phyloP scores from a whole-genome alignment of 23 tunicate species.

The Trididemnum clinides region DNA sequence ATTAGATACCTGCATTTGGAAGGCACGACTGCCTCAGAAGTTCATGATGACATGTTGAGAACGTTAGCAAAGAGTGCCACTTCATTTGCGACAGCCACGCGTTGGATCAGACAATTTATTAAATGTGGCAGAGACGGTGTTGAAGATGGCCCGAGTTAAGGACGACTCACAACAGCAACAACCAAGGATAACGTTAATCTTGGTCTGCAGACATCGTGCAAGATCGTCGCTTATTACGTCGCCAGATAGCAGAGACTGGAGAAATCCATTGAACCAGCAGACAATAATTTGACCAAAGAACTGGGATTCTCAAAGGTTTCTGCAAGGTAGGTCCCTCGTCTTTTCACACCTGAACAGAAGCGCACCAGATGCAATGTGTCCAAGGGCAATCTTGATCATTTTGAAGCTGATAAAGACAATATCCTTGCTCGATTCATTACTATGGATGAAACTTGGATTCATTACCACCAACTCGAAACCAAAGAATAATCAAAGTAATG shows the following conservation, averaged over 20 bases:
- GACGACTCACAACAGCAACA: too few relatives aligned
- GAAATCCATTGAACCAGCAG: neutral
- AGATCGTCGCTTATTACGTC: neutral
- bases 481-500: too few relatives aligned
- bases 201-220: neutral
- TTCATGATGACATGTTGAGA: neutral
- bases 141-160: neutral
- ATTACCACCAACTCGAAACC: too few relatives aligned
- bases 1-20: conserved; percentile 7
- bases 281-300: neutral
- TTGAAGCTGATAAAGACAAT: neutral
- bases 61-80: neutral
- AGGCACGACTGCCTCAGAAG: too few relatives aligned
- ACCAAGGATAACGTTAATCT: too few relatives aligned
- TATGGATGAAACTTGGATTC: too few relatives aligned
- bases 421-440: too few relatives aligned
- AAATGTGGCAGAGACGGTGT: neutral
- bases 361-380: neutral
- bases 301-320: too few relatives aligned
- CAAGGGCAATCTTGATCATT: neutral
- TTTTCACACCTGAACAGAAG: neutral
- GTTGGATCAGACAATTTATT: neutral
- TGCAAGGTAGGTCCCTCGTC: conserved; percentile 8
- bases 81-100: neutral
- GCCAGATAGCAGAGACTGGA: conserved; percentile 4